Evolutionary conservation across 2,113 vertebrate species (phyloP).

Genomic region (Arothron firmamentum): DNA sequence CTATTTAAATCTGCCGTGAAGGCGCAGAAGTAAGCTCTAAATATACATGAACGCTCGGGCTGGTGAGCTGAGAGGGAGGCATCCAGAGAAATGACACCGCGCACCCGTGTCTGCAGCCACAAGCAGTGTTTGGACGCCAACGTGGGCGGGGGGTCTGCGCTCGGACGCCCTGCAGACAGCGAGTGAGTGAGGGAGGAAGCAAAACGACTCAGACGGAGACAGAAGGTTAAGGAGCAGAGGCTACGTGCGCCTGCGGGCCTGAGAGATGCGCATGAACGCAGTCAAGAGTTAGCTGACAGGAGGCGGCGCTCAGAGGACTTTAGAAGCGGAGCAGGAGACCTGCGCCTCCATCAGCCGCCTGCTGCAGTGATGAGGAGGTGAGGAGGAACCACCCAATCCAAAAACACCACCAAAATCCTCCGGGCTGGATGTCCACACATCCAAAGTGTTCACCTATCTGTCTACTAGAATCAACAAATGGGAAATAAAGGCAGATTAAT

Average conservation of each 20-base stretch:
- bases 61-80: background rate
- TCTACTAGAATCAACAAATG: constrained; percentile 1
- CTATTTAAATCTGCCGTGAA: background rate
- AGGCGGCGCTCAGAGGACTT: background rate
- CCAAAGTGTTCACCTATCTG: too few relatives aligned
- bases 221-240: constrained; percentile 35
- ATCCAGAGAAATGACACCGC: constrained; percentile 7
- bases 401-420: too few relatives aligned
- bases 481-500: background rate
- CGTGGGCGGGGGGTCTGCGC: constrained; percentile 46
- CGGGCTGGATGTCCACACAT: too few relatives aligned
- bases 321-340: constrained; percentile 18
- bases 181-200: background rate
- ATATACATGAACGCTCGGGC: background rate
- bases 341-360: constrained; percentile 60
- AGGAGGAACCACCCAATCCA: background rate
- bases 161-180: constrained; percentile 27
- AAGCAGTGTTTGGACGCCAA: constrained; percentile 15
- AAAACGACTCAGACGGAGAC: constrained; percentile 24
- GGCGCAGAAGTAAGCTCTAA: background rate
- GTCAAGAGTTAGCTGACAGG: constrained; percentile 12
- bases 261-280: constrained; percentile 13
- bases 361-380: constrained; percentile 15
- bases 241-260: constrained; percentile 31
- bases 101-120: constrained; percentile 6